Evolutionary conservation across 2,113 vertebrate genomes (phyloP), one percentile per base, ranked within the genome.

Genomic region (Chrysemys picta): DNA sequence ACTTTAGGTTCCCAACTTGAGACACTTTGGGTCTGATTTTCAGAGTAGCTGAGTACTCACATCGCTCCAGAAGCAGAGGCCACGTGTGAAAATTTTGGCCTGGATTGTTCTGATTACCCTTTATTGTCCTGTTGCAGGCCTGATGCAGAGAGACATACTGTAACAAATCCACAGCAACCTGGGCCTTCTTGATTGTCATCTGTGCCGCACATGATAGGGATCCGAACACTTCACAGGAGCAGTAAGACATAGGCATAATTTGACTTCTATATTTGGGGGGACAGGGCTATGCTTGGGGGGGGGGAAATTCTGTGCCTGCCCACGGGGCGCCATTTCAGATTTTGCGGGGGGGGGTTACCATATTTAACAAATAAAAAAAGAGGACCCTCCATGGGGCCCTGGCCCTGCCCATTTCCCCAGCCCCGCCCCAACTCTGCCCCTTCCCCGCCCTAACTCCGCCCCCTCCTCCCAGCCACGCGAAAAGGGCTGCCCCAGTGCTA

Each of bases 191-290:
- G 6, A 3, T 22, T 38, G 13, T 35, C 42, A 2, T 1, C 78
- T 17, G 4, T 1, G 4, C 0, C 0, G 78, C 49, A 22, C 3
- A 14, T 65, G 52, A 38, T 1, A 31, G 52, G 7, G 65, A 72
- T 72, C 4, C 12, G 31, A 62, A 72, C 8, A 8, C n/a, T 72
- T 72, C 65, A 72, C 65, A 72, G 21, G n/a, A 38, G n/a, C n/a
- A 72, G 65, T 38, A 72, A 72, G 27, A 29, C 24, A 53, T 7
- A 62, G 59, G 13, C 59, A 62, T 25, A 62, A 62, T 62, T 62
- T 53, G 52, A 53, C 19, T 21, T 53, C 52, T 53, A 53, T 53
- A 53, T 53, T 21, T 17, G 52, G 2, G 25, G 59, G 27, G 29
- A 10, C 11, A 21, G 52, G 52, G 19, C 52, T 53, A 53, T 19